A percentile compares a stretch with the other conserved stretches of the same genome.
phyloP scores from a whole-genome alignment of 2,888 invertebrate species.

The Lasioglossum pauxillum region DNA sequence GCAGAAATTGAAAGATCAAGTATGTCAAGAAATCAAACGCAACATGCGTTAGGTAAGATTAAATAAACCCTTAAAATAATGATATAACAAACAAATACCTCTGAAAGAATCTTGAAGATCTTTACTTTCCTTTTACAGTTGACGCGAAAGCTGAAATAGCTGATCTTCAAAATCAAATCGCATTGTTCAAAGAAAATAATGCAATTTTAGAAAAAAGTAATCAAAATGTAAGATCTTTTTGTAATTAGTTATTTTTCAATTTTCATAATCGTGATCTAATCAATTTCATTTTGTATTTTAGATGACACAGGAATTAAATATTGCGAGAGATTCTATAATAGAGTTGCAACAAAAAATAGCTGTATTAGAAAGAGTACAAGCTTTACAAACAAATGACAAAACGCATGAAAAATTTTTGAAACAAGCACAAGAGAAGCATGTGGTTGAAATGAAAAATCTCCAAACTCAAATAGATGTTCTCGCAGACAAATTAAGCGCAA shows the following conservation, averaged over 20 bases:
- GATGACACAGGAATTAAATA: conserved; percentile 77
- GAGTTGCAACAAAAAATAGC: conserved; percentile 80
- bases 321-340: conserved; percentile 76
- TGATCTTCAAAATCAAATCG: conserved; percentile 76
- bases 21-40: conserved; percentile 87
- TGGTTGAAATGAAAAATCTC: conserved; percentile 84
- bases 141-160: conserved; percentile 79
- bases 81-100: background rate
- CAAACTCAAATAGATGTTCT: conserved; percentile 85
- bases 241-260: background rate
- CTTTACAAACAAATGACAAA: conserved; percentile 77
- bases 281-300: conserved; percentile 52
- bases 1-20: conserved; percentile 87
- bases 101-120: background rate
- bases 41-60: conserved; percentile 87
- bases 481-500: conserved; percentile 81
- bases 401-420: conserved; percentile 83
- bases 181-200: conserved; percentile 75
- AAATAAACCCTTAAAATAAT: background rate
- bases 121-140: conserved; percentile 66
- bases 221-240: conserved; percentile 74
- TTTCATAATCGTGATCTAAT: background rate
- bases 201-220: conserved; percentile 78
- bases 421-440: conserved; percentile 85
- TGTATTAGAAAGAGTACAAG: conserved; percentile 78